Base-by-base conservation (phyloP, 2,888 invertebrate species). In the Pogonocherus hispidulus region DNA sequence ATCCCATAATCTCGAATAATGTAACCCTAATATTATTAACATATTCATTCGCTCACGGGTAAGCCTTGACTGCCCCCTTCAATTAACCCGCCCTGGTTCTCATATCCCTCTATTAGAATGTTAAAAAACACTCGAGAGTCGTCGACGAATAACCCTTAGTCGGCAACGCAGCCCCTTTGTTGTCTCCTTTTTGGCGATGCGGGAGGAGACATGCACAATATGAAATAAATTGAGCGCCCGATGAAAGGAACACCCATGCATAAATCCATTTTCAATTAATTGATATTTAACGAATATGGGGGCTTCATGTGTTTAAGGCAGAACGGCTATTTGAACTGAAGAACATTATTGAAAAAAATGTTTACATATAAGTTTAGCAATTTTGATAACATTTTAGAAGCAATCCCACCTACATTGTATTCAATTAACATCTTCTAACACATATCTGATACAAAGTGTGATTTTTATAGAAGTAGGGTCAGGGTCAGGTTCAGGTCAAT, bases 121-220 rank as follows among this genome's bases (percentile, higher is more conserved):
- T 59, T 47, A 49, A 59, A 59, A 59, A 59, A 47, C 59, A 18
- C 44, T 47, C 27, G 16, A n/a, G 32, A 59, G 27, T 27, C 32
- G 22, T 59, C 18, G 44, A 18, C 16, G 47, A 9, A 32, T 27
- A 41, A 41, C 47, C 47, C 47, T 59, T 59, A 59, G 23, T 47
- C 19, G 46, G 46, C 35, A 44, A 8, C 18, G 11, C 14, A 20
- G 59, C 5, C 19, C 59, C 27, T 59, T 59, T 59, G 57, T 57
- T 57, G 47, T 59, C 47, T 59, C 19, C 47, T 59, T 59, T 59
- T 59, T 47, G 47, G 59, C 59, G 32, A 59, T 47, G 47, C 46
- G 59, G 59, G 59, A 59, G 59, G 18, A 59, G 59, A 32, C 59
- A 20, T 6, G 14, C 46, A 59, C 59, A 49, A 47, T 47, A 35